phyloP scores from a whole-genome alignment of 2,888 invertebrate species.

The Ophion obscuratus region DNA sequence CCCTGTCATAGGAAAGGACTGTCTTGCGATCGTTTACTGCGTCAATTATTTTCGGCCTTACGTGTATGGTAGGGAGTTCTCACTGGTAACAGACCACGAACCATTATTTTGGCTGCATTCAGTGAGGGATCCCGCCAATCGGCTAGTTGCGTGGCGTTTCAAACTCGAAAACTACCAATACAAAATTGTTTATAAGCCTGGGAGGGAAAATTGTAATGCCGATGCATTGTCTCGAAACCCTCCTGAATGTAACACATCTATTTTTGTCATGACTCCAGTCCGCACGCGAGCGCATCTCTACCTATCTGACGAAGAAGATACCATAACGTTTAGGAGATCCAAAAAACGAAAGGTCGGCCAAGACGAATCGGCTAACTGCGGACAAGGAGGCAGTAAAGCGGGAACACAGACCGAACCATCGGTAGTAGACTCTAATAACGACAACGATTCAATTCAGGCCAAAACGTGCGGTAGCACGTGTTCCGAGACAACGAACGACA shows the following conservation, averaged over 20 bases:
- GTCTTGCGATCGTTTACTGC: conserved; percentile 67
- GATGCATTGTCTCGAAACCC: conserved; percentile 72
- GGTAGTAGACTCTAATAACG: not conserved
- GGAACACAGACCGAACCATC: not conserved
- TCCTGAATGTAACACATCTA: not conserved
- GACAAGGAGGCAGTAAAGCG: not conserved
- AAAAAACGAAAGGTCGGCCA: conserved; percentile 18
- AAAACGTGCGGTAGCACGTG: not conserved
- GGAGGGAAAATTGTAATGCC: conserved; percentile 75
- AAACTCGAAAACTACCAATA: conserved; percentile 74
- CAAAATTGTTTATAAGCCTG: conserved; percentile 75
- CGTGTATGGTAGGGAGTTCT: conserved; percentile 70
- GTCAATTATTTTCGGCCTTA: conserved; percentile 50
- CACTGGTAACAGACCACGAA: conserved; percentile 70
- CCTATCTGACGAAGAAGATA: conserved; percentile 15
- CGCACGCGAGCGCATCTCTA: conserved; percentile 2
- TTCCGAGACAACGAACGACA: not conserved
- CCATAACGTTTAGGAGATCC: not conserved
- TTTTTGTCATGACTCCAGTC: conserved; percentile 6
- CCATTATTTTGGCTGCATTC: conserved; percentile 58
- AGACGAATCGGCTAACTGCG: not conserved
- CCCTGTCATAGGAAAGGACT: conserved; percentile 45
- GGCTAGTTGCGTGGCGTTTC: conserved; percentile 73
- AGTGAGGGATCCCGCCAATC: conserved; percentile 71
- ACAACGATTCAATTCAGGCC: not conserved